Evolutionary conservation across 2,113 vertebrate species (phyloP), one percentile per base, ranked within the genome.

Genomic region (Hypanus sabinus): DNA sequence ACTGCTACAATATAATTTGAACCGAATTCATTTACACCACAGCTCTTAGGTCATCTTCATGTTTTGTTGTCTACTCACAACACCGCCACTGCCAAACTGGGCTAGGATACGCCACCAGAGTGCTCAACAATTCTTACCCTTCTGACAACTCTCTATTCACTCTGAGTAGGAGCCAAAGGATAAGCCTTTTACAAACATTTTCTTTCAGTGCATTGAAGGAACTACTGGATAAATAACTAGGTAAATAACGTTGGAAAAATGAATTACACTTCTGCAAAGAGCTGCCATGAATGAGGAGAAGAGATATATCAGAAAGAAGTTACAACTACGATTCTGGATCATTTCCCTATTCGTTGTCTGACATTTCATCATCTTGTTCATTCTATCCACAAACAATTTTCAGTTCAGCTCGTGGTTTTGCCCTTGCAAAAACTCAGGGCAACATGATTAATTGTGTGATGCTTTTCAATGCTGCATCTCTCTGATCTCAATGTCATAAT

Each of bases 231-330:
- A 38, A 71, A 71, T 46, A 92, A 71, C 65, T 38, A 46, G 8
- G 10, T 92, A 46, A 46, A 3, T 1, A 46, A 46, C 46, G 4
- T 22, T 27, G 18, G 68, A 92, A 92, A 38, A 27, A 62, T 88
- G n/a, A 88, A 88, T 88, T 62, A 57, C n/a, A 18, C 65, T 92
- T 92, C 68, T 92, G 90, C 90, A 92, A 57, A 24, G 38, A 46
- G 68, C 18, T 27, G 33, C 16, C 20, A 22, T 27, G 22, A 70
- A 0, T 88, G 57, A 60, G 62, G 11, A n/a, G 38, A 0, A 22
- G 70, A 73, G 8, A 27, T 71, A 20, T 65, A 92, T 20, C 38
- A 27, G 20, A 9, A 33, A 5, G 20, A 68, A n/a, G 36, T 18
- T 7, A 46, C 90, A 71, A 60, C 33, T 71, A 33, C 38, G 20